Base-by-base conservation (phyloP, 2,888 invertebrate genomes). In the Drosophila percnosoma region DNA sequence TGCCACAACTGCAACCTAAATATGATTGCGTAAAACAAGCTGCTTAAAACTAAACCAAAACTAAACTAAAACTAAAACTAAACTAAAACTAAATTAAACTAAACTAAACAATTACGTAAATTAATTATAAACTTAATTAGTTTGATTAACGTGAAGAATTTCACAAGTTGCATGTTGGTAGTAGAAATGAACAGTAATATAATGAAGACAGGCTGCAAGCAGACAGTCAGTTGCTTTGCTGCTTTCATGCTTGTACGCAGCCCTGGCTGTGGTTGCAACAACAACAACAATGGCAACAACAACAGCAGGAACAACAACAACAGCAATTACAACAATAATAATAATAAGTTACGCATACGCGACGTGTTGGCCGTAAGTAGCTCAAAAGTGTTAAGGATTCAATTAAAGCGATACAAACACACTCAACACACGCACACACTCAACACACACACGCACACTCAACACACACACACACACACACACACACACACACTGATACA, bases 361-460 rank as follows among this genome's bases (percentile, higher is more conserved):
- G 78, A 83, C 80, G 89, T 91, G 90, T 86, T 91, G 90, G 76
- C 68, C 84, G 75, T 88, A 89, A 88, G 90, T 90, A 85, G 90
- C 90, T 91, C 90, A 91, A 87, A 89, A 90, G 90, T 90, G 91
- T 90, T 91, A 90, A 90, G 90, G 87, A 91, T 89, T 91, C 91
- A 91, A 90, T 91, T 91, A 90, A 91, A 91, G 83, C 86, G 82
- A 87, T 87, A 90, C 89, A 87, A 80, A 82, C 80, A 75, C 71
- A 75, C 67, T 13, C 53, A 27, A 38, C 60, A 65, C 49, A 33
- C 58, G 15, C 59, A 18, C 48, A 57, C 36, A 34, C 31, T 31
- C 31, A 0, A 31, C 31, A 13, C 6, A 11, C 13, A 42, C 11
- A 2, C 27, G 27, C 31, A 13, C 6, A 11, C 13, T 24, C 24